Conservation (phyloP, 2,888 invertebrate species). For the Pristionchus maxplancki region DNA sequence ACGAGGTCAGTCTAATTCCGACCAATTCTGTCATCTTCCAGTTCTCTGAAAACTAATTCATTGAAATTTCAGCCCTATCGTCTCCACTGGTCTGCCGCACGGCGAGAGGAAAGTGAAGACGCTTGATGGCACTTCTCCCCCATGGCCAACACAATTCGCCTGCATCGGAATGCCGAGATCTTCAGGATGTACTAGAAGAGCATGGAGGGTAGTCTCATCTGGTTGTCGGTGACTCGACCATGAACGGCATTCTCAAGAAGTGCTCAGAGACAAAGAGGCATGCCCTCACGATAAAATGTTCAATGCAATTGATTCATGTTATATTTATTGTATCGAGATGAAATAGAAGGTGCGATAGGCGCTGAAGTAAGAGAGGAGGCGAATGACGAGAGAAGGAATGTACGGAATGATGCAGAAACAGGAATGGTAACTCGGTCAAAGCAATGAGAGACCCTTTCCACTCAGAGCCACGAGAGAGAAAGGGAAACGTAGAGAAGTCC, state of each 20-base stretch:
- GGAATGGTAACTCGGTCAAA: too few relatives aligned
- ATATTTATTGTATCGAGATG: too few relatives aligned
- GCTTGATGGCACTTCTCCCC: not conserved
- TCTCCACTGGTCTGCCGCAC: not conserved
- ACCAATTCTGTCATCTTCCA: too few relatives aligned
- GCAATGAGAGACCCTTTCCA: too few relatives aligned
- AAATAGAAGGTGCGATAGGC: too few relatives aligned
- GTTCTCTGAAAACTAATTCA: too few relatives aligned
- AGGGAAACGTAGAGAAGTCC: not conserved
- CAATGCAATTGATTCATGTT: too few relatives aligned
- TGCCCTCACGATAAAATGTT: too few relatives aligned
- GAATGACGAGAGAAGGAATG: too few relatives aligned
- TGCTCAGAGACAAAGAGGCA: not conserved
- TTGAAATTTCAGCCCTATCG: not conserved
- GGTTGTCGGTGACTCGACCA: not conserved
- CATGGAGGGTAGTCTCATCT: not conserved
- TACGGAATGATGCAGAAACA: too few relatives aligned
- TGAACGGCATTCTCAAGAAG: not conserved
- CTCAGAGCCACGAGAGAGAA: not conserved
- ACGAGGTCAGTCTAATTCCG: too few relatives aligned
- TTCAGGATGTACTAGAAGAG: not conserved
- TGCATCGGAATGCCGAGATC: not conserved
- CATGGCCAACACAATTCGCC: not conserved
- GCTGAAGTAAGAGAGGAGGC: too few relatives aligned
- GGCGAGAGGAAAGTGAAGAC: not conserved